phyloP scores from a whole-genome alignment of 2,888 invertebrate genomes.

The Pomacea canaliculata region DNA sequence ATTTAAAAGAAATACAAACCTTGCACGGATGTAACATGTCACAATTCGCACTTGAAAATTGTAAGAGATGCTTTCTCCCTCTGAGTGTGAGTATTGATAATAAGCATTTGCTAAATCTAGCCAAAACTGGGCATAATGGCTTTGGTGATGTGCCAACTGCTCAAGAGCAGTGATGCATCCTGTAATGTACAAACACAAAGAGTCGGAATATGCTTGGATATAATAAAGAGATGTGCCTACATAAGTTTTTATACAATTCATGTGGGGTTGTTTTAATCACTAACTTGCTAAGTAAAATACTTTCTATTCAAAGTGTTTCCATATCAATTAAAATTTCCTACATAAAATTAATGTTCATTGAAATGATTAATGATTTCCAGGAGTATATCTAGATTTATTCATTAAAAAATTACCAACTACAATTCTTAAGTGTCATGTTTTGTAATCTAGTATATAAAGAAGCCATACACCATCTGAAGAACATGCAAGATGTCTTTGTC shows the following conservation, averaged over 20 bases:
- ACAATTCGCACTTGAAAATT: background rate
- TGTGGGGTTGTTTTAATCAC: too few species aligned
- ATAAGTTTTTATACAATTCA: too few species aligned
- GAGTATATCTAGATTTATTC: too few species aligned
- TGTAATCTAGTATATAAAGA: background rate
- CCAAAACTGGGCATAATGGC: conserved; percentile 26
- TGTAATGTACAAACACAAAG: background rate
- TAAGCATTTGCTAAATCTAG: conserved; percentile 26
- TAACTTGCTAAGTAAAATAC: too few species aligned
- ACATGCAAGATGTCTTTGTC: background rate
- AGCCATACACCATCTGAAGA: background rate
- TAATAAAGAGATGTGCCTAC: too few species aligned
- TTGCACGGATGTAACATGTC: conserved; percentile 18
- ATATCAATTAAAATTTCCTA: too few species aligned
- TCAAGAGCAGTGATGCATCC: conserved; percentile 29
- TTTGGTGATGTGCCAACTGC: conserved; percentile 21
- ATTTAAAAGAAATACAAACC: background rate
- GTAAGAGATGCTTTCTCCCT: too few species aligned
- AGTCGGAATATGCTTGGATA: too few species aligned
- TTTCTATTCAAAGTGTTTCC: too few species aligned
- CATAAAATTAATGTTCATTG: too few species aligned
- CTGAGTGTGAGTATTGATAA: conserved; percentile 2
- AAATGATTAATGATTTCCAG: too few species aligned
- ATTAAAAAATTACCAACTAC: too few species aligned
- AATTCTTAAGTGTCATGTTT: background rate